phyloP scores from a whole-genome alignment of 2,797 vertebrate species.

The Borostomias antarcticus region DNA sequence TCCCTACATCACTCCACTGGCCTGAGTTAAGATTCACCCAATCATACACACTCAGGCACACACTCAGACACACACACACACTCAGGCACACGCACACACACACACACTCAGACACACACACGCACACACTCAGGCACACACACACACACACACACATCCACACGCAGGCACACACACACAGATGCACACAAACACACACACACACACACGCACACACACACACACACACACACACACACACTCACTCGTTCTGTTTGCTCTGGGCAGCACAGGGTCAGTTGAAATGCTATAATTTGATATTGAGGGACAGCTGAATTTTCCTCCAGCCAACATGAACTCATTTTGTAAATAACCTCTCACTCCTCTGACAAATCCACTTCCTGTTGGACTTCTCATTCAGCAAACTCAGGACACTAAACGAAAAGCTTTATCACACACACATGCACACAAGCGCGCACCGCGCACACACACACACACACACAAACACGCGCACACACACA shows the following conservation, averaged over 20 bases:
- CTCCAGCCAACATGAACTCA: neutral
- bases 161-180: slow-evolving; percentile 8
- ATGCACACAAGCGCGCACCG: neutral
- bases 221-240: slow-evolving; percentile 2
- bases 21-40: too few species aligned
- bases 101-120: slow-evolving; percentile 14
- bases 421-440: neutral
- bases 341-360: neutral
- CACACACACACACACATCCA: slow-evolving; percentile 9
- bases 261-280: neutral
- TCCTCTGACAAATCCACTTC: neutral
- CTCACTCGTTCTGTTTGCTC: neutral
- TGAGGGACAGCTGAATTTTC: slow-evolving; percentile 16
- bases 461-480: neutral
- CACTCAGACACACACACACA: neutral
- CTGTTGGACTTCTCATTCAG: neutral
- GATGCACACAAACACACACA: too few species aligned
- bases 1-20: too few species aligned
- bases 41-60: too few species aligned
- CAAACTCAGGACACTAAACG: too few species aligned
- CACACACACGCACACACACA: slow-evolving; percentile 10
- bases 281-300: slow-evolving; percentile 34
- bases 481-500: too few species aligned
- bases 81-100: neutral
- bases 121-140: too few species aligned